Conservation (phyloP, 2,888 invertebrate genomes). For the Philaethria dido region DNA sequence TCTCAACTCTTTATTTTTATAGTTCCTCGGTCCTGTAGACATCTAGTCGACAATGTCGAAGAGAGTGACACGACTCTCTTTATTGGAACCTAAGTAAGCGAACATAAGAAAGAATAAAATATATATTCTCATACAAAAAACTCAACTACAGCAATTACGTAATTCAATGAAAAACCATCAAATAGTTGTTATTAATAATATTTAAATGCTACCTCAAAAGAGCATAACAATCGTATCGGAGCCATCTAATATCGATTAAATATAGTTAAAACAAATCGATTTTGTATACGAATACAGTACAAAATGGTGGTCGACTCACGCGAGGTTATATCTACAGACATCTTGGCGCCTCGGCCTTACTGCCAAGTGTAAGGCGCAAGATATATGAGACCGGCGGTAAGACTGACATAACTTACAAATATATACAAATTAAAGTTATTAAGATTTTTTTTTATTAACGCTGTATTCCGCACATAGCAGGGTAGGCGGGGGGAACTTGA, state of each 20-base stretch:
- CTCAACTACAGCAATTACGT: background rate
- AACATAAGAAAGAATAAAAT: too few relatives aligned
- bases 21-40: too few relatives aligned
- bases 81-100: too few relatives aligned
- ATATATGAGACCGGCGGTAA: slow-evolving; percentile 10
- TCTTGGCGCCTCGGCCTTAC: slow-evolving; percentile 46
- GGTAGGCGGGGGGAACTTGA: too few relatives aligned
- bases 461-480: too few relatives aligned
- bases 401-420: background rate
- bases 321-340: slow-evolving; percentile 50
- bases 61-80: too few relatives aligned
- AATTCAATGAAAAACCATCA: background rate
- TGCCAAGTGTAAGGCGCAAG: slow-evolving; percentile 26
- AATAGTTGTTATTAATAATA: background rate
- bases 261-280: slow-evolving; percentile 27
- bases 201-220: background rate
- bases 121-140: background rate
- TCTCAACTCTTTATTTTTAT: too few relatives aligned
- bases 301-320: slow-evolving; percentile 44
- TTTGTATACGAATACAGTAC: slow-evolving; percentile 23
- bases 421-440: too few relatives aligned
- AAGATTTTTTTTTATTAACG: too few relatives aligned
- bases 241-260: slow-evolving; percentile 22
- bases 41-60: too few relatives aligned
- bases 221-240: background rate